Percentiles rank a stretch among this genome's conserved stretches.
These are phyloP conservation scores for Onthophagus taurus DNA, from an alignment of 1,140 invertebrate genomes.

Conservation along the genomic window DNA sequence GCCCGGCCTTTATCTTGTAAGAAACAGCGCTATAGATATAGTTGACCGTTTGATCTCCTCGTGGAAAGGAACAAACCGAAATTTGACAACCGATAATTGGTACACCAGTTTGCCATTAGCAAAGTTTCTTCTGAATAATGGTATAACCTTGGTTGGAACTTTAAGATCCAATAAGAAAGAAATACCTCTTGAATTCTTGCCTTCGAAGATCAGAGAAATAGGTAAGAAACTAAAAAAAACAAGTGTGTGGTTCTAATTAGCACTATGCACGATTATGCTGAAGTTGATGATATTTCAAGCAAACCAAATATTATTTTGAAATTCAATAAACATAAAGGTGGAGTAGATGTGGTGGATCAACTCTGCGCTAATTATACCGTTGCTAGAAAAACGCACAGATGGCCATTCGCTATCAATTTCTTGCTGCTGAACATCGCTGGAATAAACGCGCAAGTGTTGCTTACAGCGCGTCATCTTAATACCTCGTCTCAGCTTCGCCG, in stretches of 20 bases:
- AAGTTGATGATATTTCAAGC: slow-evolving; percentile 17
- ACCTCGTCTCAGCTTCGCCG: not conserved
- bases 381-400: slow-evolving; percentile 40
- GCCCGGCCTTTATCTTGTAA: slow-evolving; percentile 13
- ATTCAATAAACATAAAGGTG: slow-evolving; percentile 38
- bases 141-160: slow-evolving; percentile 25
- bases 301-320: slow-evolving; percentile 35
- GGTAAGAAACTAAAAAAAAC: slow-evolving; percentile 24
- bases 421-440: slow-evolving; percentile 42
- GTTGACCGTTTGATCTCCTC: not conserved
- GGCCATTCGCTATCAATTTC: slow-evolving; percentile 43
- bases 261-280: slow-evolving; percentile 24
- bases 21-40: not conserved
- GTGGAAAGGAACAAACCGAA: slow-evolving; percentile 12
- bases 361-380: slow-evolving; percentile 25
- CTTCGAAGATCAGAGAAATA: not conserved
- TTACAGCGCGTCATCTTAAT: not conserved
- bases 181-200: slow-evolving; percentile 8
- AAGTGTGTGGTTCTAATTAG: slow-evolving; percentile 30
- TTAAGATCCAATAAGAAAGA: slow-evolving; percentile 26
- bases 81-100: slow-evolving; percentile 37
- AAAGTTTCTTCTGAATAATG: slow-evolving; percentile 20
- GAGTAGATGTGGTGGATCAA: slow-evolving; percentile 34
- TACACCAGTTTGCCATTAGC: slow-evolving; percentile 34
- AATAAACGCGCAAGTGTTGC: slow-evolving; percentile 40